These are phyloP conservation scores for Bradypus variegatus DNA, from an alignment of 2,797 vertebrate species.

Conservation along the genomic window DNA sequence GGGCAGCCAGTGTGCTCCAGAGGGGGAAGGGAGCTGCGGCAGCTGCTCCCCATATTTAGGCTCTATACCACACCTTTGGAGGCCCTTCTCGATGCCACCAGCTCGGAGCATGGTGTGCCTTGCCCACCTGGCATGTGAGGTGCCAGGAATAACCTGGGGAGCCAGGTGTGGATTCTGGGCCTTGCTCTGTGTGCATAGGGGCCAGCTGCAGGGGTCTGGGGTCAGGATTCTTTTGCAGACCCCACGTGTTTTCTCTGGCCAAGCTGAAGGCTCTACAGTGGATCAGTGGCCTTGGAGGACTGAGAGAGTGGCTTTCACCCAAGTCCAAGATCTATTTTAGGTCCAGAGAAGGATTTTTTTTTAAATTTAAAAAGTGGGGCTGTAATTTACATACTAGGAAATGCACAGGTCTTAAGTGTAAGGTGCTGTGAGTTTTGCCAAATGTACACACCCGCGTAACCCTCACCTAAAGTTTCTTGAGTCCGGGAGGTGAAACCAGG, in stretches of 20 bases:
- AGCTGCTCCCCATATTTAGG: no score
- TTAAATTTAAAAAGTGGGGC: neutral
- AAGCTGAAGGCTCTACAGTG: neutral
- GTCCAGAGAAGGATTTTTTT: neutral
- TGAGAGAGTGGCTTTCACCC: neutral
- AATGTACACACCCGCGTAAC: no score
- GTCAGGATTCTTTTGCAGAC: neutral
- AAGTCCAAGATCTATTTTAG: neutral
- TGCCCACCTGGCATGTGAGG: rapidly evolving
- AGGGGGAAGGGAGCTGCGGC: no score
- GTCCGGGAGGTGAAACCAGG: neutral
- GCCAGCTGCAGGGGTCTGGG: neutral
- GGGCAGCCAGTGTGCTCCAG: no score
- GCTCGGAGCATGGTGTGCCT: rapidly evolving
- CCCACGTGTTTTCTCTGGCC: neutral
- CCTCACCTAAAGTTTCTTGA: neutral
- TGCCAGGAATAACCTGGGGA: neutral
- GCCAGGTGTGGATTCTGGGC: neutral
- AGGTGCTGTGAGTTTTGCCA: neutral
- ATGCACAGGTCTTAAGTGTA: neutral
- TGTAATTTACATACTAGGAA: neutral
- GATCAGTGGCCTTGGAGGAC: neutral
- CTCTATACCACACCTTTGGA: neutral
- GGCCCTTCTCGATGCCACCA: rapidly evolving
- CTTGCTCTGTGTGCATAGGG: neutral